phyloP scores from a whole-genome alignment of 92 coral and sea anemone genomes.

The Desmophyllum pertusum region DNA sequence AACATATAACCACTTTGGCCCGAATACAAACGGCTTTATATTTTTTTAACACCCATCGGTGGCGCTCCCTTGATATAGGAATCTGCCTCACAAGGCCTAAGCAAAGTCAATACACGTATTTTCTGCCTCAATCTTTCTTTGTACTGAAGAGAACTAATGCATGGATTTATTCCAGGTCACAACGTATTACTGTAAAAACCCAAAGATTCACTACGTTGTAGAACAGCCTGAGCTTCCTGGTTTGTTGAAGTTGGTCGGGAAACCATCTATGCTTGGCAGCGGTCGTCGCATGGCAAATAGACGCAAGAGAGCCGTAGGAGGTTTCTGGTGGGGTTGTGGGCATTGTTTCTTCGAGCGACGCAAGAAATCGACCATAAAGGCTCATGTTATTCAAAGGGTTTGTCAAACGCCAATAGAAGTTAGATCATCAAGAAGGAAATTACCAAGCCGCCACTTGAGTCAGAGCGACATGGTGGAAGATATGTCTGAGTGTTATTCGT shows the following conservation, averaged over 20 bases:
- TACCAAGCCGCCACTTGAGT: constrained; percentile 16
- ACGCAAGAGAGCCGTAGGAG: constrained; percentile 46
- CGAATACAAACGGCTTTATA: too few relatives aligned
- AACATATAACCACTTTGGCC: too few relatives aligned
- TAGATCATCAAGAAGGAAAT: background rate
- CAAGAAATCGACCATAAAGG: constrained; percentile 66
- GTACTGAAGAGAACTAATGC: background rate
- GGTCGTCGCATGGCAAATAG: constrained; percentile 11
- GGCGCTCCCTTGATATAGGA: too few relatives aligned
- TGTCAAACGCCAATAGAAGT: constrained; percentile 44
- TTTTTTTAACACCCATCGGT: too few relatives aligned
- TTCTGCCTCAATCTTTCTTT: background rate
- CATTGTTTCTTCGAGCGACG: constrained; percentile 60
- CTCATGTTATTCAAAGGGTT: constrained; percentile 56
- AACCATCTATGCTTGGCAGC: background rate
- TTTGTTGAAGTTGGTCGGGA: constrained; percentile 29
- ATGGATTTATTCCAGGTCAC: constrained; percentile 24
- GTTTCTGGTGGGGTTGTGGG: constrained; percentile 69
- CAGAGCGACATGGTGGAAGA: background rate
- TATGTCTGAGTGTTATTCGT: background rate
- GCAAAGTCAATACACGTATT: too few relatives aligned
- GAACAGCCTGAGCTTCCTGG: constrained; percentile 41
- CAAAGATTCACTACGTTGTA: constrained; percentile 16
- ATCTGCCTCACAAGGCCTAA: too few relatives aligned
- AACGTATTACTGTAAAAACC: constrained; percentile 21